Base-by-base conservation (phyloP, 2,888 invertebrate genomes). In the Erebia epiphron region DNA sequence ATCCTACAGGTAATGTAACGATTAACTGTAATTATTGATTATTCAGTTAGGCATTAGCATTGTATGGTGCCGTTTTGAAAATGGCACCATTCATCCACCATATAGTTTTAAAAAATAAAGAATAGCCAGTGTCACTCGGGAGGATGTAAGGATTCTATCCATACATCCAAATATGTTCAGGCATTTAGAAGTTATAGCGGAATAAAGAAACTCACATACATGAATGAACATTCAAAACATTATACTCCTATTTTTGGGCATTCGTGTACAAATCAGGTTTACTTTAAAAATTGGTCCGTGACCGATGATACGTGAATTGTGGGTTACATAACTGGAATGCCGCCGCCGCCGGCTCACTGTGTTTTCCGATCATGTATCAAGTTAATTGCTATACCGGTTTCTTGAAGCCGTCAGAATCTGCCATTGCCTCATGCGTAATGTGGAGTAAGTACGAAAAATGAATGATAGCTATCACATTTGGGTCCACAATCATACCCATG, bases 291-390 rank as follows among this genome's bases (percentile, higher is more conserved):
- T 41, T 57, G 13, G 57, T 26, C 41, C 60, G 60, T 9, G 8
- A 16, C 16, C 41, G 60, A 60, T 60, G 60, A 60, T 16, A 16
- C 60, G 41, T 60, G 11, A 41, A 41, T 43, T 41, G 60, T 60
- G 2, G 60, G 60, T 60, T 43, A 16, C 60, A 5, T 41, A 60
- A 60, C 16, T 26, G 10, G 16, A 16, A 41, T 18, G 18, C 46
- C 61, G 46, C 61, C 18, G 60, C 57, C 41, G 13, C 26, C 9
- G 8, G 21, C 35, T 61, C 7, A 43, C 43, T 61, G 60, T 61
- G 61, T 61, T 61, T 61, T 61, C 18, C 46, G 61, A 46, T 61
- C 61, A 61, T 18, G 46, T 61, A 46, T 61, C 61, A 46, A 46
- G 21, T 43, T 60, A 60, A 60, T 60, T 60, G 16, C 60, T 26